phyloP scores from a whole-genome alignment of 2,797 vertebrate species.

The Sebastes jordani region DNA sequence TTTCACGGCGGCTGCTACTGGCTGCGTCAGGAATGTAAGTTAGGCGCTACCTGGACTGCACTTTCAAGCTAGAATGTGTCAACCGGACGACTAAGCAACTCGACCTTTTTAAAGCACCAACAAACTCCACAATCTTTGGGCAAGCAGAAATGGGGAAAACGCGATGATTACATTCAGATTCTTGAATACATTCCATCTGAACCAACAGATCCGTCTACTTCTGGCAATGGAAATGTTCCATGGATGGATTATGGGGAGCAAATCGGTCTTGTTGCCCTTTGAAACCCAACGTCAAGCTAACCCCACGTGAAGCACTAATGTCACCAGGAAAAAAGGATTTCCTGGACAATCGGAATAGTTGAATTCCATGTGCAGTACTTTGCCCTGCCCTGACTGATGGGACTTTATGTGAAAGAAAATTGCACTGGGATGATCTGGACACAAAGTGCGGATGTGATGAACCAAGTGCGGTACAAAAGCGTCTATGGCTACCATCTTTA shows the following conservation, averaged over 20 bases:
- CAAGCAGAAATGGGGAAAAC: slow-evolving; percentile 49
- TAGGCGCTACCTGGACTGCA: not conserved
- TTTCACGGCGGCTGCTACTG: slow-evolving; percentile 58
- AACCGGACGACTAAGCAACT: not conserved
- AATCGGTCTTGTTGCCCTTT: not conserved
- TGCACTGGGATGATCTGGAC: not conserved
- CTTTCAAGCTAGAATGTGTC: not conserved
- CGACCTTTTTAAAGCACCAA: slow-evolving; percentile 54
- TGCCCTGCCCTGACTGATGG: not conserved
- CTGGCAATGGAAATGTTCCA: not conserved
- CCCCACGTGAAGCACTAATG: not conserved
- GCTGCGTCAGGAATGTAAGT: slow-evolving; percentile 48
- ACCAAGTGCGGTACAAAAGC: not conserved
- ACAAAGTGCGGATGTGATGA: not conserved
- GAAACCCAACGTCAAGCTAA: not conserved
- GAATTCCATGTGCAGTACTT: not conserved
- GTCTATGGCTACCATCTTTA: slow-evolving; percentile 13
- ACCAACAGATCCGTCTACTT: slow-evolving; percentile 23
- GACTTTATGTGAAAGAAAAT: not conserved
- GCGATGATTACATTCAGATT: slow-evolving; percentile 69
- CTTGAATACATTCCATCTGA: slow-evolving; percentile 67
- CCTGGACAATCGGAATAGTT: not conserved
- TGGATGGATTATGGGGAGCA: not conserved
- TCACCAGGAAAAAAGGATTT: not conserved
- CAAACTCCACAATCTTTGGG: slow-evolving; percentile 64